Evolutionary conservation across 2,888 invertebrate species (phyloP).

Genomic region (Cremastinae sp.): DNA sequence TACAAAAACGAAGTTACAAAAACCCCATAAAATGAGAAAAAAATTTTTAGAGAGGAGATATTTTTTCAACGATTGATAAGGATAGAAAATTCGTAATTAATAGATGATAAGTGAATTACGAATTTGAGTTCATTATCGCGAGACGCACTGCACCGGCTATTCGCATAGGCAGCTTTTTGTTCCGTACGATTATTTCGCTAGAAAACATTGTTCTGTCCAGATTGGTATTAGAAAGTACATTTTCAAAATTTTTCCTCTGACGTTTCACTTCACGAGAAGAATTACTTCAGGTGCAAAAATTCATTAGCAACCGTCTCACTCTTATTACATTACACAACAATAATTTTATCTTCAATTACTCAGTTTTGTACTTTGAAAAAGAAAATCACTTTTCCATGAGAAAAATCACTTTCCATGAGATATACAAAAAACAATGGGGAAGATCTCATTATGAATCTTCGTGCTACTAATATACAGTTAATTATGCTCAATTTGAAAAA

Average conservation of each 20-base stretch:
- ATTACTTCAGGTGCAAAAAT: too few species aligned
- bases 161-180: constrained; percentile 69
- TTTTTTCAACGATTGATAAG: not conserved
- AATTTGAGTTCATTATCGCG: constrained; percentile 37
- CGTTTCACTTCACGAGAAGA: too few species aligned
- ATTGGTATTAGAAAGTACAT: too few species aligned
- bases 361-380: too few species aligned
- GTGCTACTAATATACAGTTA: not conserved
- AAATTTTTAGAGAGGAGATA: not conserved
- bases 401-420: not conserved
- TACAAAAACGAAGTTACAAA: not conserved
- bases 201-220: constrained; percentile 27
- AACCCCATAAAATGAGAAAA: too few species aligned
- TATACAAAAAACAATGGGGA: too few species aligned
- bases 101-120: constrained; percentile 4
- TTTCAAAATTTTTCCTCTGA: too few species aligned
- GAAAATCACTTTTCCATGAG: not conserved
- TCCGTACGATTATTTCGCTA: constrained; percentile 55
- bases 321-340: too few species aligned
- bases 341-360: too few species aligned
- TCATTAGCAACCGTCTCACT: too few species aligned
- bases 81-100: not conserved
- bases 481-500: not conserved
- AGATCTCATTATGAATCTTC: constrained; percentile 24
- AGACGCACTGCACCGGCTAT: constrained; percentile 71